Base-by-base conservation (phyloP, 1,140 invertebrate genomes). In the Microplitis demolitor region DNA sequence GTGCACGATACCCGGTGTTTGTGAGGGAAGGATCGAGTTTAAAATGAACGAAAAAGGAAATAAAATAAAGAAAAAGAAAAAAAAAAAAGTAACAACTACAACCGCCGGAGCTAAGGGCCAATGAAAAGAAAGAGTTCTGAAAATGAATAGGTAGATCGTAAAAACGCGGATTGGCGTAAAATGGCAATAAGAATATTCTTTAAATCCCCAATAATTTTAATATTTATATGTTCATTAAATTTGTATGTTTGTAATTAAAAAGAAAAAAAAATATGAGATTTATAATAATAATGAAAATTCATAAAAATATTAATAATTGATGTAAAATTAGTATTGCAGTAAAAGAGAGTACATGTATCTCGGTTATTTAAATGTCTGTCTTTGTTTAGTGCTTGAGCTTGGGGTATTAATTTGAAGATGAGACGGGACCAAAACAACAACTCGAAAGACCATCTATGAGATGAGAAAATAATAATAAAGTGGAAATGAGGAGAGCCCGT, bases 381-480 rank as follows among this genome's bases (percentile, higher is more conserved):
- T 67, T 31, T 54, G 66, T 67, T 67, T 50, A 51, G 39, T 67
- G 50, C 51, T 62, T 14, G 33, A 37, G 33, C 60, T 53, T 16
- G 66, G 39, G 45, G 51, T 67, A 67, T 67, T 67, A 67, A 67
- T 67, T 67, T 67, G 51, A 67, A 67, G 66, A 67, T 67, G 66
- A 67, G 66, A 67, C 50, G 66, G 66, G 24, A 67, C 66, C 16
- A 67, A 67, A 67, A 67, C 66, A 51, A 67, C 51, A 51, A 67
- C 51, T 45, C 53, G 50, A 67, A 67, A 67, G 45, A 67, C 66
- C 66, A 67, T 86, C 84, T 86, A 85, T 85, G 84, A 85, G 84
- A 87, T 85, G 84, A 86, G 85, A 87, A 86, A 87, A 87, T 87
- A 87, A 87, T 86, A 87, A 87, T 87, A 86, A 87, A 86, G 85